Evolutionary conservation across 2,888 invertebrate species (phyloP), one percentile per base, ranked within the genome.

Genomic region (Catocala nupta): DNA sequence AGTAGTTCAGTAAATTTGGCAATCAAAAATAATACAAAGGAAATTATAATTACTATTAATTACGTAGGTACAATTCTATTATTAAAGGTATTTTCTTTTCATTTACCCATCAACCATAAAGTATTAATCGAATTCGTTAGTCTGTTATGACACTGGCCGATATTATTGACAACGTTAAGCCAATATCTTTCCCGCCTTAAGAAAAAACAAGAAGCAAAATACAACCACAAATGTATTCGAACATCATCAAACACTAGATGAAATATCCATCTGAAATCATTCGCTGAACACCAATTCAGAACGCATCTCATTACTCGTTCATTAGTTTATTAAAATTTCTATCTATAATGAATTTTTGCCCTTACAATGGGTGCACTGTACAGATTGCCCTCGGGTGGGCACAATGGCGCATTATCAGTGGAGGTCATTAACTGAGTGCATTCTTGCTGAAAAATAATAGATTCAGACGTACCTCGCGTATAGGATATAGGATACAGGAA

Each of bases 361-460:
- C 50, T 54, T 67, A 89, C 82, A 90, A 89, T 83, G 73, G 49
- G 66, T 81, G 83, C 90, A 90, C 90, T 91, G 90, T 90, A 81
- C 81, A 81, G 89, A 92, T 92, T 91, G 90, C 89, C 90, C 85
- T 81, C 82, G 85, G 86, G 85, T 83, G 81, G 81, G 82, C 75
- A 88, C 86, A 91, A 90, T 87, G 72, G 70, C 48, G 74, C 75
- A 91, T 92, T 93, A 90, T 93, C 89, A 87, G 84, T 81, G 85
- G 83, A 73, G 84, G 78, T 88, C 91, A 91, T 92, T 93, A 90
- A 88, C 89, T 80, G 86, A 82, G 89, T 78, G 89, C 91, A 90
- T 92, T 92, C 92, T 89, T 85, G 86, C 84, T 90, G 88, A 89
- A 91, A 91, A 92, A 91, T 92, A 93, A 93, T 91, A 86, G 90